These are phyloP conservation scores for Actenoides lindsayi DNA, from an alignment of 2,113 vertebrate species.

Conservation along the genomic window DNA sequence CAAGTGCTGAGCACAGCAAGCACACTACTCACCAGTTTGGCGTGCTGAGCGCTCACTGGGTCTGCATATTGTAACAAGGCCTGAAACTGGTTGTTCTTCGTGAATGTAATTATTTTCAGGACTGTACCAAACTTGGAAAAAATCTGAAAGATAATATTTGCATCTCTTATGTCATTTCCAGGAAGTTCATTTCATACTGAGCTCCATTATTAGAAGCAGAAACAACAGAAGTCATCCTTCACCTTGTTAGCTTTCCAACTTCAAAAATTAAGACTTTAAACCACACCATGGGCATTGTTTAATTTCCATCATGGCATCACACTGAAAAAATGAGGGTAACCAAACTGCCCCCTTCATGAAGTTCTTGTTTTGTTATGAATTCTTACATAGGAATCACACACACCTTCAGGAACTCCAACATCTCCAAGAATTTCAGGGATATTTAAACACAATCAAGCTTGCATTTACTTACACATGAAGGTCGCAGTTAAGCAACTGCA, in stretches of 20 bases:
- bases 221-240: background rate
- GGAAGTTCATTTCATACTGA: background rate
- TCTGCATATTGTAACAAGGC: constrained; percentile 92
- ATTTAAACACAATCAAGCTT: background rate
- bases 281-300: fast-evolving
- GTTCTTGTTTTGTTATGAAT: background rate
- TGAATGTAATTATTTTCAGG: constrained; percentile 95
- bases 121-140: constrained; percentile 96
- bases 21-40: constrained; percentile 88
- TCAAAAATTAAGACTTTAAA: background rate
- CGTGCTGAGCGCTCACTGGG: constrained; percentile 87
- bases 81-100: constrained; percentile 97
- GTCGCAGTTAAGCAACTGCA: background rate
- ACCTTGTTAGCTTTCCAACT: background rate
- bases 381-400: background rate
- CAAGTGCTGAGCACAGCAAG: background rate
- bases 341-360: background rate
- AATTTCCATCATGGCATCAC: background rate
- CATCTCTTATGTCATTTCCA: background rate
- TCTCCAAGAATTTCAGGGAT: background rate
- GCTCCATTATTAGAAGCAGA: background rate
- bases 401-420: background rate
- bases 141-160: constrained; percentile 78
- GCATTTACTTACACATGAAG: background rate
- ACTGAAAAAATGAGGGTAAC: background rate